These are phyloP conservation scores for Pavo muticus DNA, from an alignment of 2,113 vertebrate genomes.

Conservation along the genomic window DNA sequence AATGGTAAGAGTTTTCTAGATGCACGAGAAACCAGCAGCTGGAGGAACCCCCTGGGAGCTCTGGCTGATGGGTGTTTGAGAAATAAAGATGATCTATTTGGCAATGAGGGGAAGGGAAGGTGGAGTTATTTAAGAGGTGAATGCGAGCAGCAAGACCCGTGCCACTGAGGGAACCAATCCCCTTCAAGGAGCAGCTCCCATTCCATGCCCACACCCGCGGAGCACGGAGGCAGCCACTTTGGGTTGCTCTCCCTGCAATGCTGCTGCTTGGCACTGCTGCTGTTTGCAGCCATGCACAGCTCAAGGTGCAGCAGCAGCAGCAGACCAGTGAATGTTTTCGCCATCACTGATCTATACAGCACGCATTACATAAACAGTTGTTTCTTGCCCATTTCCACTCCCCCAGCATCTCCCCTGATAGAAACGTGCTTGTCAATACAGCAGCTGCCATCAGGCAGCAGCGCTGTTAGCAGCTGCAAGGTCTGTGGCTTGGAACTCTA, in stretches of 20 bases:
- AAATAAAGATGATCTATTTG: too few relatives aligned
- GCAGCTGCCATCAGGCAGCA: slow-evolving; percentile 48
- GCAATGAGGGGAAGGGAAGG: not conserved
- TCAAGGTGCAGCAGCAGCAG: not conserved
- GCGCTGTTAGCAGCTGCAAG: slow-evolving; percentile 34
- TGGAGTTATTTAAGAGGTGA: accelerated
- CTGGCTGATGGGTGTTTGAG: not conserved
- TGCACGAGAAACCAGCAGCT: accelerated
- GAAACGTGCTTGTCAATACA: not conserved
- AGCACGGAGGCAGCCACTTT: not conserved
- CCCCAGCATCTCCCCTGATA: not conserved
- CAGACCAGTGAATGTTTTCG: not conserved
- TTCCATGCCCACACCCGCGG: not conserved
- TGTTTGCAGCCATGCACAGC: not conserved
- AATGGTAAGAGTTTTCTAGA: not conserved
- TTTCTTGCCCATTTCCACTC: slow-evolving; percentile 29
- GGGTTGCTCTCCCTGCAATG: not conserved
- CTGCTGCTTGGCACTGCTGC: not conserved
- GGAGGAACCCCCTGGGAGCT: not conserved
- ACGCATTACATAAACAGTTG: not conserved
- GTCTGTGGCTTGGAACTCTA: not conserved
- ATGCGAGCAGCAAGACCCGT: accelerated
- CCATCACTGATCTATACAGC: not conserved
- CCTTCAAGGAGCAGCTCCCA: not conserved
- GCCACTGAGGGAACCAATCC: not conserved